Evolutionary conservation across 2,113 vertebrate genomes (phyloP).

Genomic region (Laticauda laticaudata): DNA sequence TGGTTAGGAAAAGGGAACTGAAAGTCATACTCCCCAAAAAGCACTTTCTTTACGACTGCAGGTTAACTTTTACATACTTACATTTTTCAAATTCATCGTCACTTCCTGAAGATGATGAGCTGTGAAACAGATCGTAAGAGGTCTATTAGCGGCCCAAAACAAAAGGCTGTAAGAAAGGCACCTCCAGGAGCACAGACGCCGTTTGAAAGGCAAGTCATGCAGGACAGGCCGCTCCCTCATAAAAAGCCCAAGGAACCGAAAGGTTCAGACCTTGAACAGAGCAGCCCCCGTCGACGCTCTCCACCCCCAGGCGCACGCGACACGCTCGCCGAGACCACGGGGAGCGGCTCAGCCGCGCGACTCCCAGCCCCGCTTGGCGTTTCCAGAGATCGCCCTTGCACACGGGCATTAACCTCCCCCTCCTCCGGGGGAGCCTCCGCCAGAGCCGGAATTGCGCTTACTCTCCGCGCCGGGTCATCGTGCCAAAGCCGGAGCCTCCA

Average conservation of each 20-base stretch:
- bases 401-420: no score
- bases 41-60: background rate
- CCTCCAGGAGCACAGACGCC: no score
- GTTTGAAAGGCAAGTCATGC: background rate
- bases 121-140: background rate
- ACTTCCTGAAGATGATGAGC: background rate
- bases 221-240: background rate
- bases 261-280: background rate
- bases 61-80: background rate
- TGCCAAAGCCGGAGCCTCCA: background rate
- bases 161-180: background rate
- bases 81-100: constrained; percentile 11
- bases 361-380: no score
- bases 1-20: no score
- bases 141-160: background rate
- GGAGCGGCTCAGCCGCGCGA: no score
- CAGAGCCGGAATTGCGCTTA: background rate
- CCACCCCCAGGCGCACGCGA: no score
- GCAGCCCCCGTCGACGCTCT: background rate
- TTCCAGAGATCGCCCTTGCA: no score
- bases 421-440: background rate
- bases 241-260: background rate
- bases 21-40: background rate
- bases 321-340: no score
- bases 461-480: background rate